Percentiles rank a stretch among this genome's conserved stretches.
These are phyloP conservation scores for Sarcophaga variegata DNA, from an alignment of 2,888 invertebrate species.

Conservation along the genomic window DNA sequence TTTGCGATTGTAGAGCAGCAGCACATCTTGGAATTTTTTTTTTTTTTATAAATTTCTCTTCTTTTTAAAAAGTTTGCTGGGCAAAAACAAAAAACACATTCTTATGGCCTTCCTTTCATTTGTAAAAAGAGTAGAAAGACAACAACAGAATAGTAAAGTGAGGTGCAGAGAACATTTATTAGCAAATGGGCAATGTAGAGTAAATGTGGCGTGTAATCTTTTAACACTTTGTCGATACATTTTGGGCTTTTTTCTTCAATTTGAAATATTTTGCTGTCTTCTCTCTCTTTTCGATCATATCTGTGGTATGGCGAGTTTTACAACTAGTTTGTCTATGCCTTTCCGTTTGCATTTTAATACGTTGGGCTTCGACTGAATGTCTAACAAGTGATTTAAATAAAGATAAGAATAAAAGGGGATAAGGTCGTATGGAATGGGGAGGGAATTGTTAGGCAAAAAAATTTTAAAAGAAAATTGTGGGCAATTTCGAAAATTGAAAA, in stretches of 20 bases:
- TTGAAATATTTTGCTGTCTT: background rate
- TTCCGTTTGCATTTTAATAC: background rate
- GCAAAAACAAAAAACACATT: background rate
- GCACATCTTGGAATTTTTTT: too few relatives aligned
- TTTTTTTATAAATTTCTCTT: background rate
- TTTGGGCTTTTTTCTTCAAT: conserved; percentile 5
- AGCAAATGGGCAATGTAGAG: conserved; percentile 52
- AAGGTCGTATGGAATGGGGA: background rate
- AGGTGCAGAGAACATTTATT: conserved; percentile 26
- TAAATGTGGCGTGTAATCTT: conserved; percentile 65
- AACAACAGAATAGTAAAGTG: background rate
- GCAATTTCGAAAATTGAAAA: too few relatives aligned
- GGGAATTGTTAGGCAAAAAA: too few relatives aligned
- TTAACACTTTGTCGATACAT: conserved; percentile 57
- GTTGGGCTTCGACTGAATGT: background rate
- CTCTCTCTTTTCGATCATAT: background rate
- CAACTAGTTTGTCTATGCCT: background rate
- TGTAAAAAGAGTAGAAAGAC: conserved; percentile 14
- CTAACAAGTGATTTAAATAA: conserved; percentile 2
- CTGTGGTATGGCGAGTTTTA: too few relatives aligned
- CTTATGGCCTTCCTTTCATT: conserved; percentile 16
- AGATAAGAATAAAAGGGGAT: background rate
- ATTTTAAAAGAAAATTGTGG: too few relatives aligned
- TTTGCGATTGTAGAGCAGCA: too few relatives aligned
- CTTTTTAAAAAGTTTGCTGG: background rate